These are phyloP conservation scores for Trichomalopsis sarcophagae DNA, from an alignment of 1,140 invertebrate genomes.

Conservation along the genomic window DNA sequence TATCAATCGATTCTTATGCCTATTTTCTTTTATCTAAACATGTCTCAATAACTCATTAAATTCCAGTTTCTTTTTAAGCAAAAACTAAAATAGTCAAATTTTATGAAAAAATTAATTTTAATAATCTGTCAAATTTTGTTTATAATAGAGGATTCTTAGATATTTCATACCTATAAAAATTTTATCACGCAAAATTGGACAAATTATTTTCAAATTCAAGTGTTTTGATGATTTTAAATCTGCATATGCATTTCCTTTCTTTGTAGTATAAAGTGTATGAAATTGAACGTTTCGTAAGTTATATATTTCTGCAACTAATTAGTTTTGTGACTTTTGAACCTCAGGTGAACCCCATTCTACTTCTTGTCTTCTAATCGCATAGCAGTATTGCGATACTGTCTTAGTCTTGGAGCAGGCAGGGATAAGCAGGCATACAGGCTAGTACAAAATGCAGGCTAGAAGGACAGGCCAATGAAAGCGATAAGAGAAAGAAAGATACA, in stretches of 20 bases:
- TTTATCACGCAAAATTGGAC: not conserved
- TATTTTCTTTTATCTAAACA: not conserved
- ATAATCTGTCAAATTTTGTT: slow-evolving; percentile 17
- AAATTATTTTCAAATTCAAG: slow-evolving; percentile 8
- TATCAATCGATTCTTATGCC: not conserved
- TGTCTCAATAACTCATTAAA: not conserved
- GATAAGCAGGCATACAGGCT: slow-evolving; percentile 67
- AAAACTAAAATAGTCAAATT: not conserved
- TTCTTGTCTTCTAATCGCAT: slow-evolving; percentile 74
- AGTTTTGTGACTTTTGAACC: slow-evolving; percentile 75
- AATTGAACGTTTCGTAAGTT: slow-evolving; percentile 42
- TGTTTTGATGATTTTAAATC: not conserved
- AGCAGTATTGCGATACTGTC: slow-evolving; percentile 72
- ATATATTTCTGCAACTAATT: slow-evolving; percentile 47
- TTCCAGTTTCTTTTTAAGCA: not conserved
- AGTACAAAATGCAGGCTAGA: slow-evolving; percentile 66
- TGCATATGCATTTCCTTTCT: not conserved
- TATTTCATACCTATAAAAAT: not conserved
- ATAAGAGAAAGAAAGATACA: slow-evolving; percentile 40
- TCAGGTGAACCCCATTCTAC: slow-evolving; percentile 72
- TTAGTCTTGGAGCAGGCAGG: slow-evolving; percentile 74
- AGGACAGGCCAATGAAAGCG: slow-evolving; percentile 67
- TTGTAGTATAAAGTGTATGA: slow-evolving; percentile 35
- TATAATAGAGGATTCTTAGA: not conserved
- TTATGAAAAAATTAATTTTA: not conserved